These are phyloP conservation scores for Lineus longissimus DNA, from an alignment of 1,140 invertebrate species.

Conservation along the genomic window DNA sequence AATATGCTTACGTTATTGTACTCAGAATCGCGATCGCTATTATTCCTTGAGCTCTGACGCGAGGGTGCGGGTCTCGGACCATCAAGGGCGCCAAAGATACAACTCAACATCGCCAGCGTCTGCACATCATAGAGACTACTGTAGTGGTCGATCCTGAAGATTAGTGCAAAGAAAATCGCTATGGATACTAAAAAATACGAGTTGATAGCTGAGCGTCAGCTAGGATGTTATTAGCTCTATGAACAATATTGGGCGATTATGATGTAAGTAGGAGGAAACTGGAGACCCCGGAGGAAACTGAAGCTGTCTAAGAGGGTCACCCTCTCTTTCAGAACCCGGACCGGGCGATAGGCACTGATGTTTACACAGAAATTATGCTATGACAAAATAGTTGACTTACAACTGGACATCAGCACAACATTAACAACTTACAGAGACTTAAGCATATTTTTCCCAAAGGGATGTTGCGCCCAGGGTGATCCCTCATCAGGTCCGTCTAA, in stretches of 20 bases:
- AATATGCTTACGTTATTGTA: too few relatives aligned
- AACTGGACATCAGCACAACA: too few relatives aligned
- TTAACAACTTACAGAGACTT: constrained; percentile 71
- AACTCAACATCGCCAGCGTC: constrained; percentile 87
- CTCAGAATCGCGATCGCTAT: too few relatives aligned
- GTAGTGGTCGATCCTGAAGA: constrained; percentile 58
- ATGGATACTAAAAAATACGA: neutral
- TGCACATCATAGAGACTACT: constrained; percentile 74
- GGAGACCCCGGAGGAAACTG: too few relatives aligned
- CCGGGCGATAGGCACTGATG: too few relatives aligned
- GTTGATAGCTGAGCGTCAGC: neutral
- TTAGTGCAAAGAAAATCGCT: constrained; percentile 14
- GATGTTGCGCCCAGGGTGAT: constrained; percentile 72
- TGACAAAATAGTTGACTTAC: too few relatives aligned
- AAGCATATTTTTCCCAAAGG: constrained; percentile 79
- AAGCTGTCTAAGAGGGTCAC: too few relatives aligned
- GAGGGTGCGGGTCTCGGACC: neutral
- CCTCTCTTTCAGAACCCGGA: too few relatives aligned
- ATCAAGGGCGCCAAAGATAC: constrained; percentile 68
- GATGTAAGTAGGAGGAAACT: too few relatives aligned
- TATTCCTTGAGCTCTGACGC: too few relatives aligned
- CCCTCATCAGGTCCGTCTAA: constrained; percentile 59
- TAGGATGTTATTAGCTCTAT: neutral
- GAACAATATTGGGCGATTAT: too few relatives aligned
- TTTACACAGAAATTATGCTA: too few relatives aligned